Evolutionary conservation across 2,113 vertebrate genomes (phyloP).

Genomic region (Apaloderma vittatum): DNA sequence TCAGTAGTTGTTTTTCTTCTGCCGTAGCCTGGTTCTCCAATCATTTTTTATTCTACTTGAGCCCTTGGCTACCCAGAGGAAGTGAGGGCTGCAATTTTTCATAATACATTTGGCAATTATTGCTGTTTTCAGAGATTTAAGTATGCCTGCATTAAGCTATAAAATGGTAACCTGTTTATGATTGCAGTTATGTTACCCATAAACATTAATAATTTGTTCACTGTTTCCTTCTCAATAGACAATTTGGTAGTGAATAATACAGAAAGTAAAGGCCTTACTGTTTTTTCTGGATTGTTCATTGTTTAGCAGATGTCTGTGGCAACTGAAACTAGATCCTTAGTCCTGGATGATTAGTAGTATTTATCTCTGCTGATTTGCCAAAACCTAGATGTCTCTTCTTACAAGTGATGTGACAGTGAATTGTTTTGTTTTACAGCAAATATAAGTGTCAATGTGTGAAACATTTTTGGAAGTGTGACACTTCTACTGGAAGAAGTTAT

Average conservation of each 20-base stretch:
- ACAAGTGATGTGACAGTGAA: neutral
- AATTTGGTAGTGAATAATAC: neutral
- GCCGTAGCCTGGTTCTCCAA: neutral
- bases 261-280: neutral
- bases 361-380: neutral
- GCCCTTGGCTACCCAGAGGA: neutral
- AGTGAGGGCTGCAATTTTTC: conserved; percentile 24
- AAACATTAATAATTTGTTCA: neutral
- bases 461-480: neutral
- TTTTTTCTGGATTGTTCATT: neutral
- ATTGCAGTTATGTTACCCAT: neutral
- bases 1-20: conserved; percentile 50
- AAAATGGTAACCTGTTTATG: neutral
- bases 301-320: neutral
- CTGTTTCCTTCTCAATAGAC: neutral
- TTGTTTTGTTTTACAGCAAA: neutral
- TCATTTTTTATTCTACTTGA: conserved; percentile 50
- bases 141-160: neutral
- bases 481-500: neutral
- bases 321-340: neutral
- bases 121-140: neutral
- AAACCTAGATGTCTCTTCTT: neutral
- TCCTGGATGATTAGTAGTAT: neutral
- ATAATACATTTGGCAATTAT: neutral
- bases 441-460: neutral